Percentiles rank a stretch among this genome's conserved stretches.
phyloP scores from a whole-genome alignment of 1,140 invertebrate species.

The Sycophila sp. region DNA sequence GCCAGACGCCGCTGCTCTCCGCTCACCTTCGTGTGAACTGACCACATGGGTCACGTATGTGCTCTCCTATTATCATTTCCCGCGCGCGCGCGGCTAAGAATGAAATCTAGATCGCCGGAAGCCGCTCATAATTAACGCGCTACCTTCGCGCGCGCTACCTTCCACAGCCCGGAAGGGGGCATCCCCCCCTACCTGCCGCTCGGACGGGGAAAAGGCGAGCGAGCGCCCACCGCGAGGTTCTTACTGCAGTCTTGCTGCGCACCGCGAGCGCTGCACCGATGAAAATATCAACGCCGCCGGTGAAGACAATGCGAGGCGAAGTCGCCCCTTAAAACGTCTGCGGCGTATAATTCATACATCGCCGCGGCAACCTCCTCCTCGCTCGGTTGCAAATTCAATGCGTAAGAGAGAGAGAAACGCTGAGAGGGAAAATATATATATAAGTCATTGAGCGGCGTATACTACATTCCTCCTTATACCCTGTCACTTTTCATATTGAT shows the following conservation, averaged over 20 bases:
- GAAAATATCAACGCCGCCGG: constrained; percentile 22
- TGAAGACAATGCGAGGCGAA: constrained; percentile 23
- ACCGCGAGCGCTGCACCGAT: not conserved
- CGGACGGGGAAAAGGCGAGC: no score
- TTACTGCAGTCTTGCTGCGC: no score
- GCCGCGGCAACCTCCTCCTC: not conserved
- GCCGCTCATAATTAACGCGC: constrained; percentile 66
- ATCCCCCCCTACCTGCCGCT: not conserved
- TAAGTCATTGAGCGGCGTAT: not conserved
- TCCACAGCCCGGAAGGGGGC: constrained; percentile 31
- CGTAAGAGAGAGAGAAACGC: no score
- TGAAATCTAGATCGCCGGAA: constrained; percentile 69
- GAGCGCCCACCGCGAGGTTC: no score
- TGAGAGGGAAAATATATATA: not conserved
- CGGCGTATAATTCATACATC: not conserved
- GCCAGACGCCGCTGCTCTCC: constrained; percentile 41
- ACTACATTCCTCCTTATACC: not conserved
- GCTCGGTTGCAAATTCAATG: no score
- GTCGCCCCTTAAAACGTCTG: no score
- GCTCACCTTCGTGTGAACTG: constrained; percentile 67
- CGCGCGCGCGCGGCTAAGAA: constrained; percentile 59
- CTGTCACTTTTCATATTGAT: constrained; percentile 29
- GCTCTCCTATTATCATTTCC: constrained; percentile 66
- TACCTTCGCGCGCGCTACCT: constrained; percentile 52
- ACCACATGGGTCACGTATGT: constrained; percentile 66